Conservation (phyloP, 1,140 invertebrate species). For the Dolichoris vasculosae region DNA sequence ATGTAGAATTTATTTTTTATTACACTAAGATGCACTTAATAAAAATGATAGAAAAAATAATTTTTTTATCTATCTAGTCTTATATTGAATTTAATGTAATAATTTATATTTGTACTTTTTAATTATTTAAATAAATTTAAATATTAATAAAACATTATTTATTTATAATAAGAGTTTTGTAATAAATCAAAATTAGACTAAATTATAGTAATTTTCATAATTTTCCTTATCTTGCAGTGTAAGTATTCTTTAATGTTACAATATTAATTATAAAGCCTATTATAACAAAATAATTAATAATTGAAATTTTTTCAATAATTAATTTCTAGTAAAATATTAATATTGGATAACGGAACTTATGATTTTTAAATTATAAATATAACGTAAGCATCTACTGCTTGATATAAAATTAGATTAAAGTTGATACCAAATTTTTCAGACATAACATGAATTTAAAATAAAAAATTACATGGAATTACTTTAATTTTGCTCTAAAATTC, state of each 20-base stretch:
- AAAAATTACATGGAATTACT: background rate
- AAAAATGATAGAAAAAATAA: too few species aligned
- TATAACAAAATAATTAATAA: background rate
- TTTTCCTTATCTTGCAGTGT: too few species aligned
- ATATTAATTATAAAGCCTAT: background rate
- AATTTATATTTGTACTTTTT: too few species aligned
- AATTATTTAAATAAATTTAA: too few species aligned
- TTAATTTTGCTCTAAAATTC: background rate
- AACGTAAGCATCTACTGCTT: background rate
- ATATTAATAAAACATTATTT: too few species aligned
- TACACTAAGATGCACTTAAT: background rate
- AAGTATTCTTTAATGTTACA: too few species aligned
- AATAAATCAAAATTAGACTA: too few species aligned
- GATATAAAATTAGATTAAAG: background rate
- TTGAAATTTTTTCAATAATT: background rate
- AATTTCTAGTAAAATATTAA: background rate
- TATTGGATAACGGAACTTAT: background rate
- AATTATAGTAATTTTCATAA: too few species aligned
- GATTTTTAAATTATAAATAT: background rate
- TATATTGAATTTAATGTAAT: too few species aligned
- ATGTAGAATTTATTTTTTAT: background rate
- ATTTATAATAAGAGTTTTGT: too few species aligned
- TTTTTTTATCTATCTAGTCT: too few species aligned
- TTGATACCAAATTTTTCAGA: background rate
- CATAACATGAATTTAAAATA: background rate